Evolutionary conservation across 2,888 invertebrate genomes (phyloP), one percentile per base, ranked within the genome.

Genomic region (Limnephilus marmoratus): DNA sequence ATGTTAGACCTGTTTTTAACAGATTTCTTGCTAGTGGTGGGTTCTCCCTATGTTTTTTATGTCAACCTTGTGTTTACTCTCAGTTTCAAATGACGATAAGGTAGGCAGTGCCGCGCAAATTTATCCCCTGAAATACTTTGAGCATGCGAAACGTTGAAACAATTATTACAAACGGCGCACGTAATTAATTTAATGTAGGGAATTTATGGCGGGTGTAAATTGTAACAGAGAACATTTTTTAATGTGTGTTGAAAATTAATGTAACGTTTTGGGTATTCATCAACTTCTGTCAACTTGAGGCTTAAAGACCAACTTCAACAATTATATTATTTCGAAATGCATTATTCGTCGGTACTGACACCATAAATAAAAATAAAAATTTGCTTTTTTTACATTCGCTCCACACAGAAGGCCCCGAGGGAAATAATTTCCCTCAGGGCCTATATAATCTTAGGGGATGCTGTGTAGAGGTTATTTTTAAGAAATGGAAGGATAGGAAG

Each of bases 21-120:
- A 13, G 15, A 15, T 49, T 49, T 49, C 49, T 49, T 49, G 13
- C 49, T 15, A 15, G 49, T 15, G 13, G 49, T 49, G 53, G 68
- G 68, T 68, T 24, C 9, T 24, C n/a, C 24, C 24, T 24, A 9
- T 24, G 24, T 68, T n/a, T 68, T 24, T n/a, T 68, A 68, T 68
- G 24, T 68, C 68, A 24, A n/a, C 7, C 24, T n/a, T 68, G 68
- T 68, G 68, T 68, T 24, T 24, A 68, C 68, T 83, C 83, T 83
- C 83, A 37, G 83, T 41, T 83, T 83, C 83, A 37, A 83, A 41
- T 37, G 83, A 34, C 24, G 41, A 83, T 34, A 83, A 83, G 37
- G 41, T 34, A 83, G 41, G 83, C 37, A 41, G 24, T 13, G 7
- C 83, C 5, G 83, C 3, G 68, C 34, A 83, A 83, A 83, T 83